Conservation (phyloP, 2,113 vertebrate genomes). For the Stigmatopora argus region DNA sequence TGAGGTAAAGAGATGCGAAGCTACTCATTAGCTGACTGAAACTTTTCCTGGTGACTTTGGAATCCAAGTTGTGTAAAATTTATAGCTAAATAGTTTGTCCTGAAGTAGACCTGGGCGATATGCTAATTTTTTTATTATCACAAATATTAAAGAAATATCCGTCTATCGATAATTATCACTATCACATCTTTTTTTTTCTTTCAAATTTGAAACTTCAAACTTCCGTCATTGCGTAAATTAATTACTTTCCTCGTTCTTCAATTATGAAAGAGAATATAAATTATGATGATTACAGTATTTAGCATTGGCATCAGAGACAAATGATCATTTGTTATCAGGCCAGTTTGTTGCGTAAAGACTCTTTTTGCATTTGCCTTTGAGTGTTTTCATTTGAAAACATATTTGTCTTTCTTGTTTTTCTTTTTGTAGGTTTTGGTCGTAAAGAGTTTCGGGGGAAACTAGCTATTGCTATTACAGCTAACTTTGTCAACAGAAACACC, state of each 20-base stretch:
- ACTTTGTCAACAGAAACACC: conserved; percentile 96
- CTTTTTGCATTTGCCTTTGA: not conserved
- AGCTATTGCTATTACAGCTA: conserved; percentile 96
- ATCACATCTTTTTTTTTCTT: too few relatives aligned
- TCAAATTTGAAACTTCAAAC: not conserved
- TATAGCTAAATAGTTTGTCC: not conserved
- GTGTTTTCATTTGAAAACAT: not conserved
- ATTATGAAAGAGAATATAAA: too few relatives aligned
- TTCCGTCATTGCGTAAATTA: too few relatives aligned
- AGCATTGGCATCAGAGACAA: not conserved
- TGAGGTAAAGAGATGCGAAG: not conserved
- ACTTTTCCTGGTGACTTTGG: conserved; percentile 48
- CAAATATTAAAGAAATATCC: too few relatives aligned
- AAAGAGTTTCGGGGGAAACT: conserved; percentile 96
- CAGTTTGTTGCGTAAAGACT: not conserved
- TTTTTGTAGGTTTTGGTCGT: conserved; percentile 79
- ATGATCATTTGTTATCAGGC: not conserved
- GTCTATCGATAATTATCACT: too few relatives aligned
- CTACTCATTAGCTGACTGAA: conserved; percentile 12
- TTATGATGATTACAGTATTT: not conserved
- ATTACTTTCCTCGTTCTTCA: too few relatives aligned
- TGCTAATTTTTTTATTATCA: not conserved
- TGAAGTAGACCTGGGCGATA: conserved; percentile 1
- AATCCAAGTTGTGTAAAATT: not conserved
- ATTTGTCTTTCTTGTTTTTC: not conserved